phyloP scores from a whole-genome alignment of 2,888 invertebrate genomes.

The Brachyopa scutellaris region DNA sequence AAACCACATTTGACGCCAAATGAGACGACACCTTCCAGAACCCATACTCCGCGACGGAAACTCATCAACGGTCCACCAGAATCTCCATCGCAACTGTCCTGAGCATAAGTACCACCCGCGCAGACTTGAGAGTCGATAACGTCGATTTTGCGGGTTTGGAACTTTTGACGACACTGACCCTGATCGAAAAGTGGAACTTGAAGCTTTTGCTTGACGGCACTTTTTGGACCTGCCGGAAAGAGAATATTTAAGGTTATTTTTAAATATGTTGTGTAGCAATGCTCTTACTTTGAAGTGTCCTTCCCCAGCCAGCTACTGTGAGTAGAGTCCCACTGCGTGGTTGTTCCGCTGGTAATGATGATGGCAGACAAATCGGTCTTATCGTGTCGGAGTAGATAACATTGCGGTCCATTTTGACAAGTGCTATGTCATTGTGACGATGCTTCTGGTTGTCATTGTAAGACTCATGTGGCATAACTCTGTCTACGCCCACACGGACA shows the following conservation, averaged over 20 bases:
- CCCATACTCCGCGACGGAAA: slow-evolving; percentile 83
- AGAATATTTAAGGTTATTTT: background rate
- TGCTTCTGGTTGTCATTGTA: slow-evolving; percentile 84
- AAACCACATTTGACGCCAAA: slow-evolving; percentile 87
- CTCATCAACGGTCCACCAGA: slow-evolving; percentile 90
- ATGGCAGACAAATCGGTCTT: slow-evolving; percentile 85
- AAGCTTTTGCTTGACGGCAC: slow-evolving; percentile 84
- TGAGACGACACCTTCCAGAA: slow-evolving; percentile 86
- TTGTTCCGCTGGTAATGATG: slow-evolving; percentile 73
- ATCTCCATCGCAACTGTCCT: slow-evolving; percentile 89
- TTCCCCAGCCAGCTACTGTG: slow-evolving; percentile 86
- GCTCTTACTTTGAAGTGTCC: slow-evolving; percentile 81
- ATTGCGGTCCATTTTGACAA: slow-evolving; percentile 84
- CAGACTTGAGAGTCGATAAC: slow-evolving; percentile 84
- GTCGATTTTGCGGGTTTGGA: slow-evolving; percentile 75
- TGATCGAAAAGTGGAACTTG: slow-evolving; percentile 82
- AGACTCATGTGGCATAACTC: slow-evolving; percentile 85
- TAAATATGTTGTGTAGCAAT: too few relatives aligned
- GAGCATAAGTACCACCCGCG: slow-evolving; percentile 86
- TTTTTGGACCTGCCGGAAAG: slow-evolving; percentile 80
- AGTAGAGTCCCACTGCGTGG: slow-evolving; percentile 76
- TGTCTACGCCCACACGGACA: slow-evolving; percentile 85
- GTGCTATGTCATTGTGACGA: slow-evolving; percentile 88
- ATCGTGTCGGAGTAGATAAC: slow-evolving; percentile 84
- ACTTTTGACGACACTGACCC: slow-evolving; percentile 82